These are phyloP conservation scores for Notolabrus celidotus DNA, from an alignment of 2,797 vertebrate species.

Conservation along the genomic window DNA sequence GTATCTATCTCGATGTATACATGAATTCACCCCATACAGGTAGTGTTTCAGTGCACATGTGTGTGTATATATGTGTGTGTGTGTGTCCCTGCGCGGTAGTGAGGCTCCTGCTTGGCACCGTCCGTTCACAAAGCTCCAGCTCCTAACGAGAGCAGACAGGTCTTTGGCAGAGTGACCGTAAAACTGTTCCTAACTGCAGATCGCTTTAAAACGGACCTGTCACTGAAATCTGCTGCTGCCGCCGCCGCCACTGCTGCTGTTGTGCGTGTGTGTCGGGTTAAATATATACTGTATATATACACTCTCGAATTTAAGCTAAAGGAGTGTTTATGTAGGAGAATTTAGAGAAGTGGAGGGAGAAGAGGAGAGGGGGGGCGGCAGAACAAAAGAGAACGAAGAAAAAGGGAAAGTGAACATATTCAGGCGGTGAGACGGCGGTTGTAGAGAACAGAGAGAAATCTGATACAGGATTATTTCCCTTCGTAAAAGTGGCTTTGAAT, in stretches of 20 bases:
- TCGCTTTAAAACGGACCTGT: slow-evolving; percentile 69
- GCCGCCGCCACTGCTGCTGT: slow-evolving; percentile 28
- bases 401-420: too few relatives aligned
- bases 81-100: slow-evolving; percentile 48
- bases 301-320: not conserved
- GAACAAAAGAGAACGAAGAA: not conserved
- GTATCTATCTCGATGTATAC: not conserved
- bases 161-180: slow-evolving; percentile 65
- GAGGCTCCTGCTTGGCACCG: slow-evolving; percentile 62
- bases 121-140: slow-evolving; percentile 43
- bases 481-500: too few relatives aligned
- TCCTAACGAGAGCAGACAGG: slow-evolving; percentile 76
- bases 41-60: slow-evolving; percentile 11
- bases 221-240: slow-evolving; percentile 54
- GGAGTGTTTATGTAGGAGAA: slow-evolving; percentile 32
- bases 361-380: not conserved
- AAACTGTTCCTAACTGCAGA: slow-evolving; percentile 64
- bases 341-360: slow-evolving; percentile 1
- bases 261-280: slow-evolving; percentile 27
- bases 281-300: slow-evolving; percentile 34
- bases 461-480: too few relatives aligned
- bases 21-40: slow-evolving; percentile 17
- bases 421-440: too few relatives aligned
- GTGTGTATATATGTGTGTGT: slow-evolving; percentile 25
- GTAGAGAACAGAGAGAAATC: too few relatives aligned